Base-by-base conservation (phyloP, 2,113 vertebrate species). In the Jaculus jaculus region DNA sequence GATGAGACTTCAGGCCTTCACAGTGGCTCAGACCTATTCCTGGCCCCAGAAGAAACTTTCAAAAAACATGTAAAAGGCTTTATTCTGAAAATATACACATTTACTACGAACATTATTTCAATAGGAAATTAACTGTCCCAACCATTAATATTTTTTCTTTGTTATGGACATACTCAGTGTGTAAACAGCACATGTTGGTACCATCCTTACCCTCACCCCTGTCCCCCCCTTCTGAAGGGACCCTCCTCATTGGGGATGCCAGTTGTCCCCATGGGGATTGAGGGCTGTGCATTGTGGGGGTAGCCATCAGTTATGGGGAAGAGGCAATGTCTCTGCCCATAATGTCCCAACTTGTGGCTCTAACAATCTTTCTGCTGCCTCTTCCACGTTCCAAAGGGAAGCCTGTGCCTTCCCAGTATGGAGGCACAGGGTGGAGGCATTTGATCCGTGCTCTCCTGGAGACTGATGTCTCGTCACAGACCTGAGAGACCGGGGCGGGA, bases 31-130 rank as follows among this genome's bases (percentile, higher is more conserved):
- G 26, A 12, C 32, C 21, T 17, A 16, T 10, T 23, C 24, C 87
- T 51, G 42, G 26, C 39, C 26, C 32, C 11, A 15, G 3, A 11
- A 34, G 83, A 42, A 30, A 79, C 28, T 26, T 63, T n/a, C n/a
- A n/a, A n/a, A n/a, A 92, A 93, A 91, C 73, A 92, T 89, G 54
- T 60, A 20, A 88, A 79, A 47, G 21, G 28, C 21, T 86, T 86
- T 91, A 63, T 83, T 91, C 47, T 84, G 89, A 84, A n/a, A n/a
- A 60, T 7, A 37, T 42, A 72, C 34, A 13, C 72, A 20, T 84
- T 72, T 85, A 84, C 68, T 37, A 85, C 39, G 80, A 88, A 84
- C 24, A 80, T 81, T 47, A 39, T 71, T 84, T 92, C 54, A 93
- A 91, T 23, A 71, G 10, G 3, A 90, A 63, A 84, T 93, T 93